Percentiles rank a stretch among this genome's conserved stretches.
phyloP scores from a whole-genome alignment of 2,113 vertebrate species.

The Callaeas wilsoni region DNA sequence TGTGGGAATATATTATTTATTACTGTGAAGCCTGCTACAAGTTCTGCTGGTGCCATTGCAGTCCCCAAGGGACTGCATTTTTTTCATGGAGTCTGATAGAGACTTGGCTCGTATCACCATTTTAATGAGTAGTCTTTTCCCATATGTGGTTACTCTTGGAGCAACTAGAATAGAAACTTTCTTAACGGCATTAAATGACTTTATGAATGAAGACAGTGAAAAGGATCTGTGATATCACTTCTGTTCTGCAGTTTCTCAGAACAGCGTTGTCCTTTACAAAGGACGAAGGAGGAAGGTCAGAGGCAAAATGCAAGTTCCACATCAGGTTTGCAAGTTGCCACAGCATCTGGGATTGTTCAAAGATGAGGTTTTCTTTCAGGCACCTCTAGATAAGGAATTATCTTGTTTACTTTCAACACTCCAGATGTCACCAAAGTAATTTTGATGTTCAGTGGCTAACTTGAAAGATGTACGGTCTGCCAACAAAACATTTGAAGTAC shows the following conservation, averaged over 20 bases:
- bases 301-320: background rate
- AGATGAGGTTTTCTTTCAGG: background rate
- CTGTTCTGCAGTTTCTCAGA: background rate
- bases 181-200: fast-evolving
- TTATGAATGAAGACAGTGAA: background rate
- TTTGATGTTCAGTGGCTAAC: background rate
- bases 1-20: background rate
- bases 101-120: background rate
- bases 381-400: background rate
- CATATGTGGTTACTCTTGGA: background rate
- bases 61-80: background rate
- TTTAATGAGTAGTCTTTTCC: background rate
- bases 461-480: background rate
- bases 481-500: background rate
- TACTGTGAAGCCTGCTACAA: background rate
- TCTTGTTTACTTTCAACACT: background rate
- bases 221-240: background rate
- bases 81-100: background rate
- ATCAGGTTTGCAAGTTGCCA: background rate
- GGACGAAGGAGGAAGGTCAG: background rate
- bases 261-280: background rate
- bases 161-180: background rate
- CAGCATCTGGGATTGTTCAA: background rate
- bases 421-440: constrained; percentile 6
- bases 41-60: background rate